Evolutionary conservation across 2,888 invertebrate genomes (phyloP).

Genomic region (Andrena praecox): DNA sequence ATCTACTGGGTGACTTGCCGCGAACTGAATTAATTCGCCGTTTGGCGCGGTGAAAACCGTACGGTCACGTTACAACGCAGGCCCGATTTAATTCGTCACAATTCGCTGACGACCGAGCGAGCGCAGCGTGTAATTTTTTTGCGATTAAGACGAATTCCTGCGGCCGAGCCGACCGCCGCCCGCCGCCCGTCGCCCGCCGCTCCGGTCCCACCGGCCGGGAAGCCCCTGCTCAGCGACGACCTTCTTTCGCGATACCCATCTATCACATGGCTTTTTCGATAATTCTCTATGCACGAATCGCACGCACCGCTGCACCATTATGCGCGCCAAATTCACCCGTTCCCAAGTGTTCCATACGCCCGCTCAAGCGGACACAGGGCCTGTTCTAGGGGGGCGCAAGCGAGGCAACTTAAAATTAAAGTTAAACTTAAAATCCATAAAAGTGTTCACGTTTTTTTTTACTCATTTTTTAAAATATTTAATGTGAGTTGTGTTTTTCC

Average conservation of each 20-base stretch:
- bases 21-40: slow-evolving; percentile 55
- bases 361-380: too few relatives aligned
- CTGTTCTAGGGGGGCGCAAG: too few relatives aligned
- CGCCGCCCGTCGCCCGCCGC: too few relatives aligned
- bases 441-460: too few relatives aligned
- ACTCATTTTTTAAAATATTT: too few relatives aligned
- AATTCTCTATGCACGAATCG: too few relatives aligned
- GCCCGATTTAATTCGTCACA: slow-evolving; percentile 37
- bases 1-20: slow-evolving; percentile 56
- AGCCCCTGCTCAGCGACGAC: neutral
- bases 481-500: too few relatives aligned
- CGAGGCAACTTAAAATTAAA: too few relatives aligned
- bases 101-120: slow-evolving; percentile 12
- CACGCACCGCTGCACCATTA: too few relatives aligned
- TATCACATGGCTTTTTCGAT: neutral
- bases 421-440: too few relatives aligned
- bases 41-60: slow-evolving; percentile 29
- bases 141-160: slow-evolving; percentile 24
- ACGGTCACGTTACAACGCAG: neutral
- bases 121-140: slow-evolving; percentile 28
- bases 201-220: neutral
- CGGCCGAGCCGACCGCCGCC: neutral
- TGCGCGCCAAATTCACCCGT: too few relatives aligned
- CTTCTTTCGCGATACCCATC: neutral
- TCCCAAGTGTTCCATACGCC: too few relatives aligned